Conservation (phyloP, 2,113 vertebrate genomes). For the Muntiacus reevesi region DNA sequence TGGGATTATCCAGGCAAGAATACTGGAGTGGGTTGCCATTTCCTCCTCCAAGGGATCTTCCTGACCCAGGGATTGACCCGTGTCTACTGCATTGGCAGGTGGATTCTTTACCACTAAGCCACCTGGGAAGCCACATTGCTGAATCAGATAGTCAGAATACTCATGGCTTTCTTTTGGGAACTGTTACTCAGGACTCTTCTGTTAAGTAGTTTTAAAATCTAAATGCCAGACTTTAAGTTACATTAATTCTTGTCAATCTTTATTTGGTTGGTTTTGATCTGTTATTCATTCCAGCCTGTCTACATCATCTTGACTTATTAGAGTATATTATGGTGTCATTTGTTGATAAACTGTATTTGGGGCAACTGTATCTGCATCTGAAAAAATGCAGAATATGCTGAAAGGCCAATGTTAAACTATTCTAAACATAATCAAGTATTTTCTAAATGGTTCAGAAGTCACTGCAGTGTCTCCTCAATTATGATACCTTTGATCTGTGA, state of each 20-base stretch:
- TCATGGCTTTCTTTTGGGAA: not conserved
- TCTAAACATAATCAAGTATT: not conserved
- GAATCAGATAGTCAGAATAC: not conserved
- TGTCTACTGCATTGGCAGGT: not conserved
- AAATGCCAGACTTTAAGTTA: not conserved
- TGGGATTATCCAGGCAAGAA: not conserved
- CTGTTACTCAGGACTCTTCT: not conserved
- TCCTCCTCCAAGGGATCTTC: not conserved
- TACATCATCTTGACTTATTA: constrained; percentile 9
- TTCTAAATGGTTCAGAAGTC: constrained; percentile 19
- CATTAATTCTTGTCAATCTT: not conserved
- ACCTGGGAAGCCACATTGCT: not conserved
- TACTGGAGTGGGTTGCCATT: not conserved
- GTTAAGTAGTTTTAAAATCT: not conserved
- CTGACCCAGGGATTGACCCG: not conserved
- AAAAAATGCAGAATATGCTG: not conserved
- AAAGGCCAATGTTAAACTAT: not conserved
- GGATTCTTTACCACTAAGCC: not conserved
- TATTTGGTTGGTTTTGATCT: not conserved
- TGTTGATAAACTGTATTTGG: not conserved
- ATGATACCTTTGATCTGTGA: constrained; percentile 27
- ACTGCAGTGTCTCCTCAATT: not conserved
- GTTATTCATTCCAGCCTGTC: not conserved
- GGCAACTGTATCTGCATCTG: not conserved
- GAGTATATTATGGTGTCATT: not conserved